Conservation (phyloP, 2,888 invertebrate genomes). For the Drosophila recens region DNA sequence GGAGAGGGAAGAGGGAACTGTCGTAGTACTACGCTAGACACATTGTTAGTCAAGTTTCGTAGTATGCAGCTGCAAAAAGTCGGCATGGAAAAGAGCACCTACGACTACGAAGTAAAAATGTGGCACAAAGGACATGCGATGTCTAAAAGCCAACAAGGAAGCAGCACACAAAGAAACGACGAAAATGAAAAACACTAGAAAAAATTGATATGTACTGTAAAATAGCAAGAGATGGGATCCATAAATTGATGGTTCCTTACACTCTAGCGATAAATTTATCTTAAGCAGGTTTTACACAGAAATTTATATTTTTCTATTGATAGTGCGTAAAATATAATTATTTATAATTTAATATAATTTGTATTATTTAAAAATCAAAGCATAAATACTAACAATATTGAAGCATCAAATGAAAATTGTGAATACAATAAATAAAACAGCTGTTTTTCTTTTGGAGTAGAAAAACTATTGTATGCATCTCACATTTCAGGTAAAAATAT, state of each 20-base stretch:
- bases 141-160: slow-evolving; percentile 53
- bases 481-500: background rate
- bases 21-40: slow-evolving; percentile 44
- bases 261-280: too few species aligned
- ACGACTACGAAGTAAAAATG: slow-evolving; percentile 50
- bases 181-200: slow-evolving; percentile 18
- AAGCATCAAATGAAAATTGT: too few species aligned
- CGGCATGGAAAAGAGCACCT: slow-evolving; percentile 30
- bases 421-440: too few species aligned
- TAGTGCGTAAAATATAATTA: too few species aligned
- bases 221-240: background rate
- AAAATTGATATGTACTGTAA: background rate
- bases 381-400: too few species aligned
- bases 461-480: too few species aligned
- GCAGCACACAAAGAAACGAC: slow-evolving; percentile 8
- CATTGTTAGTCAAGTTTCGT: slow-evolving; percentile 65
- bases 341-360: too few species aligned
- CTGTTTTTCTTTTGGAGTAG: too few species aligned
- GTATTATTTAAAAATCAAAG: too few species aligned
- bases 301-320: too few species aligned
- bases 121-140: slow-evolving; percentile 69
- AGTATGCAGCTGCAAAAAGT: slow-evolving; percentile 66
- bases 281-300: too few species aligned
- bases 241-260: background rate
- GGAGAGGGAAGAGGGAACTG: background rate